These are phyloP conservation scores for Amphimallon solstitiale DNA, from an alignment of 2,888 invertebrate species.

Conservation along the genomic window DNA sequence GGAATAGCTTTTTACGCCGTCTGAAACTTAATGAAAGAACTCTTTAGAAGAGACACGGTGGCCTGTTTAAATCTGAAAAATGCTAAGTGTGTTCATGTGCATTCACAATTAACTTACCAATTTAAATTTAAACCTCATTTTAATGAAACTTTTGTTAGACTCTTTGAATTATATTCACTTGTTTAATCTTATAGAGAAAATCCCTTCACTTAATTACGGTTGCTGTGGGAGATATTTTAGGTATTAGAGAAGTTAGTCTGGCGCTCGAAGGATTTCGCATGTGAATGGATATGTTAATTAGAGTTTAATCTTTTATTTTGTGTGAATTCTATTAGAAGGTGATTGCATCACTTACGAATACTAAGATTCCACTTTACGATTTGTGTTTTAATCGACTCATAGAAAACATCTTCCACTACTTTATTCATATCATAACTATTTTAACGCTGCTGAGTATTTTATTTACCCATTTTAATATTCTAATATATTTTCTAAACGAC, in stretches of 20 bases:
- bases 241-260: constrained; percentile 28
- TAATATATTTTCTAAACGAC: too few relatives aligned
- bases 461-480: too few relatives aligned
- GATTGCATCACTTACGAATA: constrained; percentile 23
- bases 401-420: too few relatives aligned
- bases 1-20: constrained; percentile 53
- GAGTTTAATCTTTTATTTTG: constrained; percentile 33
- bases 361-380: background rate
- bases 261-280: constrained; percentile 11
- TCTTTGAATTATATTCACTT: constrained; percentile 29
- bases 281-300: constrained; percentile 33
- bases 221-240: constrained; percentile 26
- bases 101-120: constrained; percentile 47
- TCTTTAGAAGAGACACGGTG: constrained; percentile 51
- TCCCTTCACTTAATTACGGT: constrained; percentile 28
- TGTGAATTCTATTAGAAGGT: constrained; percentile 34
- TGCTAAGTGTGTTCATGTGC: constrained; percentile 50
- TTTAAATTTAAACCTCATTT: constrained; percentile 43
- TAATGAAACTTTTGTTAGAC: constrained; percentile 31
- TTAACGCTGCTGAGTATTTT: too few relatives aligned
- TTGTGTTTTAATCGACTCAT: too few relatives aligned
- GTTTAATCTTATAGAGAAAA: constrained; percentile 31
- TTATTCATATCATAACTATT: too few relatives aligned
- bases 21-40: constrained; percentile 57
- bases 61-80: constrained; percentile 52